Base-by-base conservation (phyloP, 2,888 invertebrate species). In the Sclerodermus sp. region DNA sequence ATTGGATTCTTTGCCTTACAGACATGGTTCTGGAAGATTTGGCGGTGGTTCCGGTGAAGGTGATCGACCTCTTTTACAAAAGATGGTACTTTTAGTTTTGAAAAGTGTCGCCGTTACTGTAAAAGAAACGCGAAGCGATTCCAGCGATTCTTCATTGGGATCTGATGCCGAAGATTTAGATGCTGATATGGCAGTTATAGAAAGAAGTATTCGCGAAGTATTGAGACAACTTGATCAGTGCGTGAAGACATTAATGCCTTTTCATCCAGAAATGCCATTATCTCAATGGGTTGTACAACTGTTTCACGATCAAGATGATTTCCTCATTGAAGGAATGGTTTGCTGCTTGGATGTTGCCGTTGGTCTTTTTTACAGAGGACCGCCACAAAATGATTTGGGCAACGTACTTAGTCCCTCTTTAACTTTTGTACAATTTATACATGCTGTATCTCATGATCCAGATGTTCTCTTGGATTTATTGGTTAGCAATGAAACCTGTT, bases 281-380 rank as follows among this genome's bases (percentile, higher is more conserved):
- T 91, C 92, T 1, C 92, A 93, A 79, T 90, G 93, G 83, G 83
- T 94, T 44, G 90, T 93, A 51, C 90, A 91, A 75, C 80, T 94
- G 49, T 93, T 94, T 70, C 89, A 90, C 66, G 93, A 94, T 78
- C 93, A 94, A 76, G 93, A 94, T 71, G 94, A 94, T 78, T 91
- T 91, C 68, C 80, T 94, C 63, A 90, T 94, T 51, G 94, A 94
- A 80, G 89, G 92, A 2, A 93, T 94, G 93, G 90, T 94, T 6
- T 93, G 93, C 75, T 91, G 91, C 32, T 79, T 94, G 42, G 93
- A 94, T 76, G 92, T 93, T 40, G 91, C 90, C 0, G 88, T 90
- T 17, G 93, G 92, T 36, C 87, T 93, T 49, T 90, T 90, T 18
- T 90, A 90, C 72, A 84, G 91, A 44, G 90, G 90, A 68, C 88